phyloP scores from a whole-genome alignment of 2,888 invertebrate genomes.

The Ypsolopha scabrella region DNA sequence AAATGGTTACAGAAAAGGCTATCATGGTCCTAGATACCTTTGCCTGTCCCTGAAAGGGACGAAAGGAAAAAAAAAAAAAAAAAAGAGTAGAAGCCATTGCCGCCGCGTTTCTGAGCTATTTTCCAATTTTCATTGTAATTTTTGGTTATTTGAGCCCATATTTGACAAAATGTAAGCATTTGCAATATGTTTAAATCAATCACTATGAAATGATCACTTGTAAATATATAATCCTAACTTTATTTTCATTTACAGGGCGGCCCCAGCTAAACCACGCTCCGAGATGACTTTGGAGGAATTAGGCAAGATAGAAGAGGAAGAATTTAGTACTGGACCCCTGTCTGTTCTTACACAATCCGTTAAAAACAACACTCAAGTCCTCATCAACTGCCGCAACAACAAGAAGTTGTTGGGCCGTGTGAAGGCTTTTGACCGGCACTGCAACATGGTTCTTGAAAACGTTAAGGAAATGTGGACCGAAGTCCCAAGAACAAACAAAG shows the following conservation, averaged over 20 bases:
- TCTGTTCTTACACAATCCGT: slow-evolving; percentile 98
- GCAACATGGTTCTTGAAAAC: slow-evolving; percentile 99
- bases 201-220: neutral
- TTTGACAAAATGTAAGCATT: neutral
- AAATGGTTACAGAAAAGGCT: too few relatives aligned
- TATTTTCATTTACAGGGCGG: slow-evolving; percentile 48
- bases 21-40: too few relatives aligned
- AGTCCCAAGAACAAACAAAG: slow-evolving; percentile 96
- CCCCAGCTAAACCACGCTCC: slow-evolving; percentile 83
- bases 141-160: neutral
- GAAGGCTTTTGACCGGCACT: slow-evolving; percentile 95
- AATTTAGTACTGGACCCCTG: slow-evolving; percentile 98
- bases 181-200: neutral
- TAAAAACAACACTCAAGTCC: slow-evolving; percentile 97
- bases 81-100: too few relatives aligned
- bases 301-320: slow-evolving; percentile 95
- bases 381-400: slow-evolving; percentile 98
- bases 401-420: slow-evolving; percentile 97
- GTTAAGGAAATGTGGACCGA: slow-evolving; percentile 99
- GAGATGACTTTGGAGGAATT: slow-evolving; percentile 97
- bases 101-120: neutral
- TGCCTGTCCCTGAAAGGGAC: too few relatives aligned
- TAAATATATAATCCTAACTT: neutral
- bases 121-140: neutral
- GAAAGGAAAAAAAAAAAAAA: too few relatives aligned